A percentile compares a stretch with the other conserved stretches of the same genome.
phyloP scores from a whole-genome alignment of 2,113 vertebrate species.

The Uria aalge region DNA sequence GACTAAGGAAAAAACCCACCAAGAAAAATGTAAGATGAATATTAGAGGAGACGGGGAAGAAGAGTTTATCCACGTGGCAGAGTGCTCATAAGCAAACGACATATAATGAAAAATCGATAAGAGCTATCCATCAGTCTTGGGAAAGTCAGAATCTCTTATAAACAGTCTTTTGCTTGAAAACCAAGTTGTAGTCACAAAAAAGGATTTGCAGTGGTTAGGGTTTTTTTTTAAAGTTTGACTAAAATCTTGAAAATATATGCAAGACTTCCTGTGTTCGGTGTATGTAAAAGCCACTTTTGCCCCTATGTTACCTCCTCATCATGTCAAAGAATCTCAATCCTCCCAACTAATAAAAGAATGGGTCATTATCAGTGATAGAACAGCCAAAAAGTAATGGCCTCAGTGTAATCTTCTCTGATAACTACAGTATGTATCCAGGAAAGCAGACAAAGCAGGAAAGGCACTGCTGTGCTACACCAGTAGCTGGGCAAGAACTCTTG shows the following conservation, averaged over 20 bases:
- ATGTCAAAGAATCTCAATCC: neutral
- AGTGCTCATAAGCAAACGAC: neutral
- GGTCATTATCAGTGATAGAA: neutral
- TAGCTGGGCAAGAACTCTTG: neutral
- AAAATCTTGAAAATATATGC: neutral
- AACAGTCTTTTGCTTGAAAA: neutral
- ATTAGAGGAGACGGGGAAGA: neutral
- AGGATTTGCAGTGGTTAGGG: neutral
- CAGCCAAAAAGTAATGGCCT: neutral
- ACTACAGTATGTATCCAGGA: neutral
- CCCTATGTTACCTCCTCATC: neutral
- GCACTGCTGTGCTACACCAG: neutral
- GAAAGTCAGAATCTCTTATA: neutral
- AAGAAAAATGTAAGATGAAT: neutral
- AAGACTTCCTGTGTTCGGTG: neutral
- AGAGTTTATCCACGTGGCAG: neutral
- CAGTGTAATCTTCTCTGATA: neutral
- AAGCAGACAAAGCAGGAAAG: neutral
- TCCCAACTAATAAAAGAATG: neutral
- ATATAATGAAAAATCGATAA: neutral
- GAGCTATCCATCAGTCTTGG: neutral
- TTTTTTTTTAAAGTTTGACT: neutral
- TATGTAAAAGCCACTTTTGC: neutral
- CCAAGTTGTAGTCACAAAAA: neutral
- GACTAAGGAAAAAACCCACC: neutral